Conservation (phyloP, 2,797 vertebrate species). For the Leptodon cayanensis region DNA sequence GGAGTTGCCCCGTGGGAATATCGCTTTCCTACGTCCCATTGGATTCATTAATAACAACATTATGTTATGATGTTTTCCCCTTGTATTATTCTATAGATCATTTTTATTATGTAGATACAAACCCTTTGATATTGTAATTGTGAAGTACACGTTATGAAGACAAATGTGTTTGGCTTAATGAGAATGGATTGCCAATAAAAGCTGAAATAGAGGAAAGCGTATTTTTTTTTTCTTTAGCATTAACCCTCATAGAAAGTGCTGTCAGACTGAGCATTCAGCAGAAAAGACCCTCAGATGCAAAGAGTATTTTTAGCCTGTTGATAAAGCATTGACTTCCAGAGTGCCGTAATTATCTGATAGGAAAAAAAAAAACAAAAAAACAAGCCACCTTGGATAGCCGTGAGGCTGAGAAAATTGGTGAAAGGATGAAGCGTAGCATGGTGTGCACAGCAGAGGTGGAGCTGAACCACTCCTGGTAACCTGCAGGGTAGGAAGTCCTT, state of each 20-base stretch:
- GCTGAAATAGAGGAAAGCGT: constrained; percentile 50
- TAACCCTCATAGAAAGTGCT: background rate
- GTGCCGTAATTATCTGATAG: constrained; percentile 52
- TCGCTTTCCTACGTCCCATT: constrained; percentile 11
- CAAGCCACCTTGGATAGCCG: background rate
- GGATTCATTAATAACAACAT: constrained; percentile 68
- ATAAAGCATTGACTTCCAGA: constrained; percentile 46
- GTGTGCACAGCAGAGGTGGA: background rate
- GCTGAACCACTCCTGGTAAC: background rate
- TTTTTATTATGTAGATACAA: constrained; percentile 77
- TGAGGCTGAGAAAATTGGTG: background rate
- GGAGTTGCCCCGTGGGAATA: constrained; percentile 8
- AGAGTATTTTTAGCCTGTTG: constrained; percentile 55
- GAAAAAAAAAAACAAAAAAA: background rate
- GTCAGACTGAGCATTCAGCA: background rate
- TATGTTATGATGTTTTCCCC: constrained; percentile 57
- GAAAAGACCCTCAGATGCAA: constrained; percentile 14
- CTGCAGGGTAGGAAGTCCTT: background rate
- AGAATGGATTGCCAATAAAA: constrained; percentile 79
- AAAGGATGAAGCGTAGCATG: background rate
- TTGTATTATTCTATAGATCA: constrained; percentile 72
- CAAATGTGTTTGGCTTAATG: constrained; percentile 76
- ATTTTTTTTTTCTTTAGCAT: background rate
- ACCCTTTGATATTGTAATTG: constrained; percentile 79
- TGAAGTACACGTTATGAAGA: constrained; percentile 76